Percentiles rank a stretch among this genome's conserved stretches.
Conservation (phyloP, 1,140 invertebrate genomes). For the Armadillidium nasatum region DNA sequence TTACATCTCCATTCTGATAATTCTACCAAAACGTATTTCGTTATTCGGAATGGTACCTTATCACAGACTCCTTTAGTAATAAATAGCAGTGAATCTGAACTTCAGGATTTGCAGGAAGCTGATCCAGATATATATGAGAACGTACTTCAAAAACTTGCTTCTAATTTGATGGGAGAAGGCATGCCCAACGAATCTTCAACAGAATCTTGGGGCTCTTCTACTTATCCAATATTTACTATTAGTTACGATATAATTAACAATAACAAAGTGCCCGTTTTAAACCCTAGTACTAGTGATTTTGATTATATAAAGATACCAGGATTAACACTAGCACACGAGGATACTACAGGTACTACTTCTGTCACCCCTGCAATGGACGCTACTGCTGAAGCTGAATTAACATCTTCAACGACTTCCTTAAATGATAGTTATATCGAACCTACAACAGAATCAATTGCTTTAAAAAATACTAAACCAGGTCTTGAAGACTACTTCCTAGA, state of each 20-base stretch:
- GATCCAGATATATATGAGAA: neutral
- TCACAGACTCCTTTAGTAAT: neutral
- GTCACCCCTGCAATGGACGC: neutral
- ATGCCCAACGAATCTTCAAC: neutral
- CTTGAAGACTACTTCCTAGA: neutral
- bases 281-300: neutral
- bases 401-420: no score
- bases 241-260: conserved; percentile 4
- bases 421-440: neutral
- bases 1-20: neutral
- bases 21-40: neutral
- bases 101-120: neutral
- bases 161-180: neutral
- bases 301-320: conserved; percentile 3
- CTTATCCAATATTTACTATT: conserved; percentile 19
- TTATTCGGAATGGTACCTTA: neutral
- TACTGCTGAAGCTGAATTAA: no score
- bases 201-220: conserved; percentile 22
- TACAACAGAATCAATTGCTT: neutral
- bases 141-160: neutral
- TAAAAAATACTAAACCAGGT: neutral
- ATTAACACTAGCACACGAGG: neutral
- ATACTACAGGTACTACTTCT: neutral
- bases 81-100: neutral
- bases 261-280: conserved; percentile 5